These are phyloP conservation scores for Montipora cactus DNA, from an alignment of 64 coral and sea anemone genomes.

Conservation along the genomic window DNA sequence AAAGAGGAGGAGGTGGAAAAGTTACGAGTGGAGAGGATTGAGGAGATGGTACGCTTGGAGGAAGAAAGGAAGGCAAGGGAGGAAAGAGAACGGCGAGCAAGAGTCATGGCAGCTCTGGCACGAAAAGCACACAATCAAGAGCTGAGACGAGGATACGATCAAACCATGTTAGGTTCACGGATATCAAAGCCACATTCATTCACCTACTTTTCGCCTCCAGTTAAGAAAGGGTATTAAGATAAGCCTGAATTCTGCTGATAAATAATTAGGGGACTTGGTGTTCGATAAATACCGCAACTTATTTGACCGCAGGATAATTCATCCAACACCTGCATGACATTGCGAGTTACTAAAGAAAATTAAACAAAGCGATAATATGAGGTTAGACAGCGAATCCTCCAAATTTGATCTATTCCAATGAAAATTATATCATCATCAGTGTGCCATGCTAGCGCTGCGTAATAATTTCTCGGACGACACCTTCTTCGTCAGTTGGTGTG, in stretches of 20 bases:
- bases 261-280: not conserved
- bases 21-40: conserved; percentile 64
- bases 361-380: too few relatives aligned
- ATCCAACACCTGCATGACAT: too few relatives aligned
- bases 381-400: too few relatives aligned
- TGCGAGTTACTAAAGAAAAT: too few relatives aligned
- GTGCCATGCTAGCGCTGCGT: too few relatives aligned
- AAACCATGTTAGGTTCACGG: conserved; percentile 37
- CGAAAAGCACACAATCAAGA: conserved; percentile 79
- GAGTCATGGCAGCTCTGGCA: conserved; percentile 73
- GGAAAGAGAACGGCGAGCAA: conserved; percentile 42
- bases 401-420: too few relatives aligned
- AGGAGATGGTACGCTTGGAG: conserved; percentile 64
- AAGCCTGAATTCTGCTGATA: not conserved
- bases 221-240: not conserved
- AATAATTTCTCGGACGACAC: too few relatives aligned
- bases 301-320: too few relatives aligned
- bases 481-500: too few relatives aligned
- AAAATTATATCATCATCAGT: too few relatives aligned
- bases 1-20: conserved; percentile 70
- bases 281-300: not conserved
- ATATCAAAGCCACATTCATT: conserved; percentile 79
- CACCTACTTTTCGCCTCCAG: conserved; percentile 67
- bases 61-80: conserved; percentile 59
- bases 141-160: conserved; percentile 44